phyloP scores from a whole-genome alignment of 2,888 invertebrate genomes.

The Dynastes hyllus region DNA sequence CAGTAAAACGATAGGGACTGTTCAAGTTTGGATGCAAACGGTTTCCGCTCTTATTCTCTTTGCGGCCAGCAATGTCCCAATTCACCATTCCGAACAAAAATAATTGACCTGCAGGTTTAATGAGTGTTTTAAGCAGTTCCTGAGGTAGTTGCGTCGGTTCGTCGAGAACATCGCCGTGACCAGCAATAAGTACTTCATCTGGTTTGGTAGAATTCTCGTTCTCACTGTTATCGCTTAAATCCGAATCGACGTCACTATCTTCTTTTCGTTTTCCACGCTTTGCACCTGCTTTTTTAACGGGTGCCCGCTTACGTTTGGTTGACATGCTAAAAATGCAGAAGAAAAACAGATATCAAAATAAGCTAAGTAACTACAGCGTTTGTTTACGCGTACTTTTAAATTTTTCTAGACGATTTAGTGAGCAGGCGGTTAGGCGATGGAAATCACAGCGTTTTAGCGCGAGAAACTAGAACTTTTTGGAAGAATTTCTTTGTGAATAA shows the following conservation, averaged over 20 bases:
- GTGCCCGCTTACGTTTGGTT: constrained; percentile 68
- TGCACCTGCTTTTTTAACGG: constrained; percentile 64
- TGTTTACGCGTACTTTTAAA: constrained; percentile 29
- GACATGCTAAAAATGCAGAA: constrained; percentile 60
- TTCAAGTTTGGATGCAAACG: constrained; percentile 83
- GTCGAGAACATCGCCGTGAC: constrained; percentile 74
- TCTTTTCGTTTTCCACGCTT: constrained; percentile 68
- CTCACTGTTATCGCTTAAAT: constrained; percentile 68
- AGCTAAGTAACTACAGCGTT: neutral
- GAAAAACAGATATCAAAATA: constrained; percentile 32
- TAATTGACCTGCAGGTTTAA: constrained; percentile 82
- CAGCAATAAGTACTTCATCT: constrained; percentile 74
- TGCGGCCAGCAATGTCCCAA: constrained; percentile 89
- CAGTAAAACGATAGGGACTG: constrained; percentile 86
- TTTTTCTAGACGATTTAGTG: neutral
- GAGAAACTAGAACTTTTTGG: constrained; percentile 5
- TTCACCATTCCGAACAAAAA: constrained; percentile 90
- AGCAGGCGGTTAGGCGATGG: neutral
- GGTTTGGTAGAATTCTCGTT: constrained; percentile 69
- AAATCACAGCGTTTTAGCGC: constrained; percentile 7
- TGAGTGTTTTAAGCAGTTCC: constrained; percentile 78
- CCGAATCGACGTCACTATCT: constrained; percentile 70
- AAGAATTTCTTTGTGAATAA: constrained; percentile 23
- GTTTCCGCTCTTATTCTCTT: constrained; percentile 80
- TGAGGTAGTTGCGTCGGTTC: constrained; percentile 79